Evolutionary conservation across 1,140 invertebrate genomes (phyloP), one percentile per base, ranked within the genome.

Genomic region (Papilio aristodemus): DNA sequence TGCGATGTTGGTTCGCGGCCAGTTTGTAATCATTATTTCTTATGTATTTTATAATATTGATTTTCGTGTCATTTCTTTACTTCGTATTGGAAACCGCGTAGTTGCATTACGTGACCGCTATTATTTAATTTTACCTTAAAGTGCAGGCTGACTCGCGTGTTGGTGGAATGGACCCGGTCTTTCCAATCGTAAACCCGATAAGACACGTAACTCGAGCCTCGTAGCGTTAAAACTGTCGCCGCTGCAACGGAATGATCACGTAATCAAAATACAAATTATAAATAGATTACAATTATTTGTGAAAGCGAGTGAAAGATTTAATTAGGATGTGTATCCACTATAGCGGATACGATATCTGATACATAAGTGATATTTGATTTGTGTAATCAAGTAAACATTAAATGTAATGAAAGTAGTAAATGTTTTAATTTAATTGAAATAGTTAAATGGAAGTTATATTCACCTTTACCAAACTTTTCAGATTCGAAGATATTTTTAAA

Each of bases 121-220:
- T 43, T 22, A 38, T 71, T 14, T n/a, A 4, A 68, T 74, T 73
- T 85, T 93, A 96, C 95, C 93, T 96, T 97, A 86, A 98, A 98
- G 80, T 96, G 93, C 71, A 98, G 91, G 80, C 97, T 97, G 69
- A 98, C 96, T 73, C 96, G 93, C 71, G 96, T 97, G 8, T 95
- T 94, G 22, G 96, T 95, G 0, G 96, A 97, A 83, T 98, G 96
- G 9, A 97, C 95, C 43, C 96, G 93, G 88, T 98, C 97, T 84
- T 97, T 97, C 95, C 96, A 97, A 79, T 97, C 96, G 84, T 98
- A 98, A 13, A 98, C 96, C 62, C 97, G 93, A 87, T 98, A 98
- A 0, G 96, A 97, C 0, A 99, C 95, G 91, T 97, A 98, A 27
- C 97, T 98, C 64, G 97, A 97, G 0, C 97, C 97, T 71, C 96